These are phyloP conservation scores for Mirounga angustirostris DNA, from an alignment of 2,113 vertebrate genomes.

Conservation along the genomic window DNA sequence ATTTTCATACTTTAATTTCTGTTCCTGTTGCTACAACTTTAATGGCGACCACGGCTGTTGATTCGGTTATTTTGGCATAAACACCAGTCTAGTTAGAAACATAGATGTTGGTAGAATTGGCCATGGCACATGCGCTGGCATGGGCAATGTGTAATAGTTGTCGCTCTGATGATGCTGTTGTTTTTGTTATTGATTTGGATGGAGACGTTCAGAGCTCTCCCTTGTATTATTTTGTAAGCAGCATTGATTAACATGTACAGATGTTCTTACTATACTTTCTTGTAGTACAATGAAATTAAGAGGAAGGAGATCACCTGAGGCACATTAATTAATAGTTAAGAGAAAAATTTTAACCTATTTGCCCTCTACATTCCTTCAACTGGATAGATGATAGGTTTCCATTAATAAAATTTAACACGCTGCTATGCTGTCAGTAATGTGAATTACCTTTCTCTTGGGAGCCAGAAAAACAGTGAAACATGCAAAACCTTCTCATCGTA, in stretches of 20 bases:
- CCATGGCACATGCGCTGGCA: neutral
- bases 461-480: neutral
- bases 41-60: neutral
- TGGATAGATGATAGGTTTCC: slow-evolving; percentile 59
- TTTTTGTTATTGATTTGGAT: slow-evolving; percentile 47
- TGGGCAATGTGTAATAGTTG: neutral
- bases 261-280: slow-evolving; percentile 41
- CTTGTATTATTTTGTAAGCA: slow-evolving; percentile 49
- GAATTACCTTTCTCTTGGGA: slow-evolving; percentile 49
- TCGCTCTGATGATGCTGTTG: neutral
- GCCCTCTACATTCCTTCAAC: slow-evolving; percentile 62
- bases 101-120: neutral
- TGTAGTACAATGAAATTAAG: slow-evolving; percentile 66
- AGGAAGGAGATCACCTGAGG: slow-evolving; percentile 62
- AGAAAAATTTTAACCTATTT: slow-evolving; percentile 73
- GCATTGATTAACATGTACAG: slow-evolving; percentile 29
- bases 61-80: slow-evolving; percentile 34
- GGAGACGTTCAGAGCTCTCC: neutral
- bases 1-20: slow-evolving; percentile 18
- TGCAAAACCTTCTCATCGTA: neutral
- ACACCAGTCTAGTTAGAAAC: slow-evolving; percentile 14
- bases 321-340: slow-evolving; percentile 77
- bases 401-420: slow-evolving; percentile 59
- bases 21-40: neutral
- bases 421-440: neutral